Evolutionary conservation across 2,888 invertebrate species (phyloP).

Genomic region (Acleris laterana): DNA sequence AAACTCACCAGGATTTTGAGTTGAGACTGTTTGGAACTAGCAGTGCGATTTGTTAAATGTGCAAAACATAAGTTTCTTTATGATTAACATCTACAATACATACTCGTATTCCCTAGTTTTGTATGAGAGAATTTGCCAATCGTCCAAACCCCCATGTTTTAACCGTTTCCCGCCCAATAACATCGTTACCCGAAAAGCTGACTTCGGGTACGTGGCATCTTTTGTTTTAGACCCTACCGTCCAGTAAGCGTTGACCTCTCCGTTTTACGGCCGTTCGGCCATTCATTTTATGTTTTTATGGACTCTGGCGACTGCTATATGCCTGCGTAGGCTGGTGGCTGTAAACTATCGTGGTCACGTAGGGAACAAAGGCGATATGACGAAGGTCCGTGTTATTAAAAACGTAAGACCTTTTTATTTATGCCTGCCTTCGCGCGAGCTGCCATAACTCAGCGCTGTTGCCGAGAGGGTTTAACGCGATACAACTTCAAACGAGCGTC

Average conservation of each 20-base stretch:
- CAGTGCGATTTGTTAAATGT: no score
- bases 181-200: conserved; percentile 38
- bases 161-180: conserved; percentile 28
- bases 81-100: no score
- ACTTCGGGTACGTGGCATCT: conserved; percentile 42
- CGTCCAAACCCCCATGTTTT: conserved; percentile 25
- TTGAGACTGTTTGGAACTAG: no score
- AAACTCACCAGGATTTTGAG: no score
- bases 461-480: conserved; percentile 35
- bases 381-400: conserved; percentile 69
- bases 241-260: conserved; percentile 24
- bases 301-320: conserved; percentile 39
- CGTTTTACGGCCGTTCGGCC: conserved; percentile 21
- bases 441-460: conserved; percentile 41
- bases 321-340: conserved; percentile 49
- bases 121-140: conserved; percentile 4
- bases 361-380: conserved; percentile 67
- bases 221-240: conserved; percentile 47
- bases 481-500: conserved; percentile 32
- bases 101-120: not conserved
- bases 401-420: conserved; percentile 65
- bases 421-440: conserved; percentile 50
- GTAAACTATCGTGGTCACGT: conserved; percentile 62
- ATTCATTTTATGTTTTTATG: conserved; percentile 37
- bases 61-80: no score